Evolutionary conservation across 1,140 invertebrate genomes (phyloP), one percentile per base, ranked within the genome.

Genomic region (Cyclina sinensis): DNA sequence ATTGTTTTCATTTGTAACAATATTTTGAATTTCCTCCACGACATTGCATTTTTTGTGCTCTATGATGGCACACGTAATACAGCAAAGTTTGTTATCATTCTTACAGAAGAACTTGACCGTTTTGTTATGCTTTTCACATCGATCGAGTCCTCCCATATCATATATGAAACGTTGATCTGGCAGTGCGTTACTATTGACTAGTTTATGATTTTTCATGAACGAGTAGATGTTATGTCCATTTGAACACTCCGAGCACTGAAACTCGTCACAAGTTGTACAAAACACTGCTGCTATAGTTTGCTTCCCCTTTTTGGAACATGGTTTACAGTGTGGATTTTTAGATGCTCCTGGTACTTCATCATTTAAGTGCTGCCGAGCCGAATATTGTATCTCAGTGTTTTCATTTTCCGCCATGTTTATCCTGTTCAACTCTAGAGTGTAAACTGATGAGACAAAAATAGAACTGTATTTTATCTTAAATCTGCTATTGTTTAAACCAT

Each of bases 211-310:
- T n/a, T 39, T 70, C 65, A 70, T 37, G 32, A 21, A 39, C 18
- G 32, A 3, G 21, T 18, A 18, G 2, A 39, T 39, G 9, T 16
- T 21, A 18, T 70, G 65, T 5, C 21, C 32, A 12, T 70, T 70
- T 37, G 65, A 70, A 43, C 65, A 70, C 7, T 70, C 35, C 14
- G 21, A 12, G 39, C 65, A 70, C 30, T 70, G 65, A 70, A 39
- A 70, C n/a, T 70, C 65, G 27, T 70, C n/a, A 43, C 65, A 70
- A 7, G 32, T 70, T 43, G 32, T 1, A 70, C 65, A 70, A 43
- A 70, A 70, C 9, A 70, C 32, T 5, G 5, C 27, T 1, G 65
- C 32, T 37, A 7, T 27, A 37, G 9, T 39, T 43, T 37, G 7
- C 11, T 65, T 37, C 39, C 27, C 35, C 16, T 70, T 27, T 16